Conservation (phyloP, 2,113 vertebrate genomes). For the Chamaetylas fuelleborni region DNA sequence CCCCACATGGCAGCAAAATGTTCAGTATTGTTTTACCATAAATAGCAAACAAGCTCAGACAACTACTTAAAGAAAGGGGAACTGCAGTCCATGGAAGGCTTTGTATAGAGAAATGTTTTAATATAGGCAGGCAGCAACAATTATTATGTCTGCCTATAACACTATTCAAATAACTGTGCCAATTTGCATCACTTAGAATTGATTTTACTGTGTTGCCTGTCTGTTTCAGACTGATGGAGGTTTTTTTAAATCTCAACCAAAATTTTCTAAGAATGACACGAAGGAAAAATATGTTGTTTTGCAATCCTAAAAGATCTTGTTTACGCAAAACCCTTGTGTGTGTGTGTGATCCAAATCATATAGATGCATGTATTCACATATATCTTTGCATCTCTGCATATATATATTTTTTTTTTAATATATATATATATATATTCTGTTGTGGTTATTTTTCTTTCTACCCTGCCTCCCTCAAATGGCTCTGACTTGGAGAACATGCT, state of each 20-base stretch:
- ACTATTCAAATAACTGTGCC: slow-evolving; percentile 1
- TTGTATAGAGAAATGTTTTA: neutral
- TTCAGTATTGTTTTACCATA: neutral
- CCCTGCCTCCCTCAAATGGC: neutral
- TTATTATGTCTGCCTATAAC: slow-evolving; percentile 20
- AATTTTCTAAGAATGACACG: neutral
- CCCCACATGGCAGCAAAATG: neutral
- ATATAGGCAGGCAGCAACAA: neutral
- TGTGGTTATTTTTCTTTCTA: neutral
- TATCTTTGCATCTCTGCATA: neutral
- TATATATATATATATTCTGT: no score
- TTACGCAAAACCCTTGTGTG: neutral
- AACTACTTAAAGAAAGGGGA: neutral
- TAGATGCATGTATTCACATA: neutral
- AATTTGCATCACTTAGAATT: slow-evolving; percentile 10
- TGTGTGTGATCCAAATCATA: neutral
- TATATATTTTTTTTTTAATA: neutral
- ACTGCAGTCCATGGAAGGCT: neutral
- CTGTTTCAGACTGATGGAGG: slow-evolving; percentile 8
- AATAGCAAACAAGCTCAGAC: neutral
- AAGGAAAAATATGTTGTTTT: neutral
- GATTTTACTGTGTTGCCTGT: slow-evolving; percentile 6
- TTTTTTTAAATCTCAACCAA: neutral
- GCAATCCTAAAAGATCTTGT: neutral
- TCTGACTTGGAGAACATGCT: neutral